Evolutionary conservation across 2,888 invertebrate species (phyloP).

Genomic region (Adela reaumurella): DNA sequence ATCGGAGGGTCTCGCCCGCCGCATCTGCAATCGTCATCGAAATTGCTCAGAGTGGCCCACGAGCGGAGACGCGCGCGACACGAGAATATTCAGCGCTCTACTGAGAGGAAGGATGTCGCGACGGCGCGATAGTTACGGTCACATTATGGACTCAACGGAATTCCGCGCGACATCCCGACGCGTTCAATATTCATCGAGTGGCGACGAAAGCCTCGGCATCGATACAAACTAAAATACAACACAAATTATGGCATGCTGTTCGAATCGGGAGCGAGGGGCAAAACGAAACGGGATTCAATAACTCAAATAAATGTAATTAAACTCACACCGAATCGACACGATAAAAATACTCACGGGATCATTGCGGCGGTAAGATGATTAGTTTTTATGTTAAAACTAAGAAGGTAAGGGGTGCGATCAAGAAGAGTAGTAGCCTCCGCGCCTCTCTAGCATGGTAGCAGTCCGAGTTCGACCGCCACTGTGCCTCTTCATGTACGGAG

Average conservation of each 20-base stretch:
- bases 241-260: conserved; percentile 46
- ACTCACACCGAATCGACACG: conserved; percentile 19
- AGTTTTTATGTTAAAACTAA: background rate
- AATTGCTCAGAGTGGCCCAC: background rate
- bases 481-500: too few relatives aligned
- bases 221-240: conserved; percentile 39
- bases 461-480: background rate
- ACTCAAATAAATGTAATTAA: background rate
- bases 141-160: background rate
- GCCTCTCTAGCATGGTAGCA: background rate
- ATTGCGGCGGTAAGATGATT: conserved; percentile 37
- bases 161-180: conserved; percentile 22
- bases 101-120: background rate
- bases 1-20: conserved; percentile 23
- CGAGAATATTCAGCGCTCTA: conserved; percentile 14
- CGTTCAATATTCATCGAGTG: conserved; percentile 33
- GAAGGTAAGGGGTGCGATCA: background rate
- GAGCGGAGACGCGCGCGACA: conserved; percentile 20
- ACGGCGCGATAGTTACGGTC: background rate
- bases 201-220: conserved; percentile 59
- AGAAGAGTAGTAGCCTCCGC: background rate
- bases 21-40: conserved; percentile 39
- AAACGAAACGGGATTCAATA: conserved; percentile 39
- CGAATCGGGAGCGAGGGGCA: conserved; percentile 54
- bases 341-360: conserved; percentile 38